Base-by-base conservation (phyloP, 2,888 invertebrate genomes). In the Lingula anatina region DNA sequence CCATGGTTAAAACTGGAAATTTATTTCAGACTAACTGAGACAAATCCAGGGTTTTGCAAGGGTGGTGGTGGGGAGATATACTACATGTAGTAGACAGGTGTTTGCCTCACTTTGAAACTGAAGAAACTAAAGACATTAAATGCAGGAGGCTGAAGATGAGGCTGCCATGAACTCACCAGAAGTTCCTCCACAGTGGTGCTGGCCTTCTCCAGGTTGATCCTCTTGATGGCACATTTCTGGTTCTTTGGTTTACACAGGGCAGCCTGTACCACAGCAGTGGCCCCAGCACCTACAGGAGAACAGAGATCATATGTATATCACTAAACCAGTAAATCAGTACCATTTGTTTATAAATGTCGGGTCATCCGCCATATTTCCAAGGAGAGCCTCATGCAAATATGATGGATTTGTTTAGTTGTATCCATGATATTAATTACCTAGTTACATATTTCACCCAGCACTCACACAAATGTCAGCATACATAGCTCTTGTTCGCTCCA, bases 111-210 rank as follows among this genome's bases (percentile, higher is more conserved):
- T n/a, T n/a, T n/a, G n/a, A n/a, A n/a, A n/a, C n/a, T n/a, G n/a
- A n/a, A n/a, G n/a, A n/a, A n/a, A n/a, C n/a, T n/a, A n/a, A n/a
- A n/a, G n/a, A n/a, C n/a, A n/a, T n/a, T n/a, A n/a, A n/a, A n/a
- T n/a, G n/a, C n/a, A n/a, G n/a, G n/a, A n/a, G n/a, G n/a, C n/a
- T n/a, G n/a, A n/a, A n/a, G n/a, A n/a, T n/a, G n/a, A n/a, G n/a
- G n/a, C n/a, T n/a, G n/a, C n/a, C n/a, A 37, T n/a, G 35, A 40
- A 86, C 88, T 80, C 85, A 92, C 84, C 73, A 94, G 53, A 55
- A 99, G 80, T 79, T 97, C 97, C 75, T 99, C 97, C 88, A 99
- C 95, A 50, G 93, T 92, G n/a, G 96, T 97, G 77, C 97, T 97
- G 89, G 95, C 97, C 84, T 97, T 99, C 79, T 99, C 99, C 74